Evolutionary conservation across 1,140 invertebrate genomes (phyloP), one percentile per base, ranked within the genome.

Genomic region (Hestina assimilis): DNA sequence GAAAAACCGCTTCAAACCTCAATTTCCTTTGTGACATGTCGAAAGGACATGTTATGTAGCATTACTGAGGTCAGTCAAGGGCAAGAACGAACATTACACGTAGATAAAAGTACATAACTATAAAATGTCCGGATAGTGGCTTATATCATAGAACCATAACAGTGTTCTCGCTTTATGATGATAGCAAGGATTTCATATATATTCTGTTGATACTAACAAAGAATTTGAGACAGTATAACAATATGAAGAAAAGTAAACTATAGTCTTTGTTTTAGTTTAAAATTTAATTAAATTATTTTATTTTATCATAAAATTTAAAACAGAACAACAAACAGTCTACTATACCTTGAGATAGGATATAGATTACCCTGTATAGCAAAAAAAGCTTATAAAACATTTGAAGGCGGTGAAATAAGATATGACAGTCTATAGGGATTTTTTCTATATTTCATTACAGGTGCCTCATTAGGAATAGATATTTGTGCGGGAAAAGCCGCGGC

Each of bases 11-110:
- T 43, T 59, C 31, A 50, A 56, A 47, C 50, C 61, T 53, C 59
- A 59, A 63, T 71, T 67, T 68, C 62, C 66, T 72, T 65, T 63
- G 60, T 72, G 48, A 45, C 45, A 40, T 60, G 56, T 60, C 50
- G 54, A 54, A 50, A 69, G 60, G 56, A 65, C 65, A 54, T 54
- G 50, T 48, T 59, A 51, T 57, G 55, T 41, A 33, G 24, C 53
- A 64, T 59, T 47, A 57, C 53, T 42, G 67, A 67, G 68, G 65
- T 67, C 68, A 68, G 42, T 56, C 67, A 64, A 67, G 68, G 65
- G 59, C 59, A 56, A 55, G 56, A 41, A 35, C 59, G 50, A 45
- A 52, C 47, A 41, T 66, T 31, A 53, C 46, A 26, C 48, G 45
- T 8, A 64, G 56, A 64, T 64, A 64, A 63, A 58, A 52, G 45